These are phyloP conservation scores for Petrosia ficiformis DNA, from an alignment of 37 sponge, comb jelly and placozoan species.

Conservation along the genomic window DNA sequence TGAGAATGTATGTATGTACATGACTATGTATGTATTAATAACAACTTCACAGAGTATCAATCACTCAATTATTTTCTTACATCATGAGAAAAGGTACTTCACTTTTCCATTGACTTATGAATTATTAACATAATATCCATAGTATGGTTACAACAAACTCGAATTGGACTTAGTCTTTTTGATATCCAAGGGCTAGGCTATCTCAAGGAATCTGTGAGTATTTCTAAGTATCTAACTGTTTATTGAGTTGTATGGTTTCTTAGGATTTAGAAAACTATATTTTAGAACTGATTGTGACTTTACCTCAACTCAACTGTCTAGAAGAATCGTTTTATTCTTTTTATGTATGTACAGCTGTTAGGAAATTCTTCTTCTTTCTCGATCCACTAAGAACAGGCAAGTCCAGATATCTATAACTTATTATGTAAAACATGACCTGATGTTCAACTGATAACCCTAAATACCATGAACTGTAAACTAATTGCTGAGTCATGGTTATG, in stretches of 20 bases:
- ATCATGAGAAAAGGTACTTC: constrained; percentile 86
- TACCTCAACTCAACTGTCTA: constrained; percentile 89
- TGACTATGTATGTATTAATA: background rate
- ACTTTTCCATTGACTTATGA: constrained; percentile 5
- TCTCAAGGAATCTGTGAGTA: constrained; percentile 70
- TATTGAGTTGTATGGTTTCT: background rate
- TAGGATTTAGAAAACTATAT: constrained; percentile 97
- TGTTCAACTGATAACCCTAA: no score
- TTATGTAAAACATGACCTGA: no score
- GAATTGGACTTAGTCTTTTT: constrained; percentile 93
- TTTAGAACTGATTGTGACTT: constrained; percentile 95
- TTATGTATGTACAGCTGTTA: constrained; percentile 98
- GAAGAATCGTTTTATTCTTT: constrained; percentile 97
- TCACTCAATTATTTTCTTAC: constrained; percentile 86
- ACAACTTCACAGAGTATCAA: constrained; percentile 48
- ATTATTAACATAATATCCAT: constrained; percentile 9
- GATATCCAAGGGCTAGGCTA: constrained; percentile 92
- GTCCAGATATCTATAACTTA: background rate
- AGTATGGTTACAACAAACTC: constrained; percentile 97
- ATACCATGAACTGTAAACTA: no score
- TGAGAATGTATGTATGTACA: no score
- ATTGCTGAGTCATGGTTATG: no score
- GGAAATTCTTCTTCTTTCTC: constrained; percentile 98
- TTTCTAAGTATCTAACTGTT: background rate
- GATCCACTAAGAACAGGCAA: constrained; percentile 91